These are phyloP conservation scores for Antennarius striatus DNA, from an alignment of 2,113 vertebrate genomes.

Conservation along the genomic window DNA sequence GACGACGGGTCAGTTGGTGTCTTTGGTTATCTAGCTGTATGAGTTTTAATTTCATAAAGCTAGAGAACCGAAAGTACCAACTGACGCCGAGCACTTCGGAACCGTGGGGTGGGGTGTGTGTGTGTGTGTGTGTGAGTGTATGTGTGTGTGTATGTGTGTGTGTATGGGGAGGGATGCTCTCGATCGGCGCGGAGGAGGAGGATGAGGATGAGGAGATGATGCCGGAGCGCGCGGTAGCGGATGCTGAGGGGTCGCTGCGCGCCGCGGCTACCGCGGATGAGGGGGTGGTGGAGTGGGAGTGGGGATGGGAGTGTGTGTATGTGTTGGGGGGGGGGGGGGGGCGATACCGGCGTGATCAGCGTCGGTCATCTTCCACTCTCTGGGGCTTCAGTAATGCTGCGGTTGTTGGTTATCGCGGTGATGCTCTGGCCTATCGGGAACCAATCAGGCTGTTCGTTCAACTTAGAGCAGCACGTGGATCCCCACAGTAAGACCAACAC, in stretches of 20 bases:
- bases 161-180: conserved; percentile 37
- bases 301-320: not conserved
- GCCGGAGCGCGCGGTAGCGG: conserved; percentile 43
- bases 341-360: conserved; percentile 18
- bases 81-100: conserved; percentile 78
- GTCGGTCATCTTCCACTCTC: not conserved
- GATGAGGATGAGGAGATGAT: conserved; percentile 28
- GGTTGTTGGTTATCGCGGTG: conserved; percentile 36
- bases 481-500: not conserved
- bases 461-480: conserved; percentile 34
- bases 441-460: conserved; percentile 17
- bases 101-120: not conserved
- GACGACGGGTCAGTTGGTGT: conserved; percentile 87
- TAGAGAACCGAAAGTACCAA: conserved; percentile 98
- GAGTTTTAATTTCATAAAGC: conserved; percentile 99
- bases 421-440: conserved; percentile 36
- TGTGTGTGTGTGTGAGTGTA: too few relatives aligned
- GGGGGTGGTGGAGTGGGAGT: conserved; percentile 5
- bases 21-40: conserved; percentile 99
- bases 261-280: conserved; percentile 35
- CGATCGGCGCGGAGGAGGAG: conserved; percentile 35
- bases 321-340: not conserved
- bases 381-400: conserved; percentile 35
- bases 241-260: conserved; percentile 57
- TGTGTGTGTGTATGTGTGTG: too few relatives aligned